phyloP scores from a whole-genome alignment of 2,113 vertebrate genomes.

The Murina feae region DNA sequence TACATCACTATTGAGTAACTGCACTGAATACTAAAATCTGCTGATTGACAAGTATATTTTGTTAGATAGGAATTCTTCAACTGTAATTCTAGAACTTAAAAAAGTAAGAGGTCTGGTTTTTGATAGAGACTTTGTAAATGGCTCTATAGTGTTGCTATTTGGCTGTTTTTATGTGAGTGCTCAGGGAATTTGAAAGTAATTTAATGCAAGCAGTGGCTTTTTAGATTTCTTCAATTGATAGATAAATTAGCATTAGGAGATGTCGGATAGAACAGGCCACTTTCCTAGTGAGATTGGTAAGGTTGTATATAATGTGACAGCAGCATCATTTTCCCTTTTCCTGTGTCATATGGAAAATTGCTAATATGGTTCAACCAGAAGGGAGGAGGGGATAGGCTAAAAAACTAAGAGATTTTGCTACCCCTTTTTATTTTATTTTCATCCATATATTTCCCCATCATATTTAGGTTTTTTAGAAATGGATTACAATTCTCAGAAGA shows the following conservation, averaged over 20 bases:
- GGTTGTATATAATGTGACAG: background rate
- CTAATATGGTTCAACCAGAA: background rate
- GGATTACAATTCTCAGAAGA: background rate
- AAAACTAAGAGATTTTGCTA: background rate
- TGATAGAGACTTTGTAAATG: background rate
- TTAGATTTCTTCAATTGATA: background rate
- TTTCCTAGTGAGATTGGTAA: background rate
- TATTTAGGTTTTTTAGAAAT: background rate
- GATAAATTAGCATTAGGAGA: background rate
- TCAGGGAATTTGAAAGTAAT: slow-evolving; percentile 28
- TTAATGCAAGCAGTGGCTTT: background rate
- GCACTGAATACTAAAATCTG: background rate
- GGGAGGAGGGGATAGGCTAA: background rate
- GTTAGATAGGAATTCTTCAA: background rate
- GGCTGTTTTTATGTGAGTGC: background rate
- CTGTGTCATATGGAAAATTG: background rate
- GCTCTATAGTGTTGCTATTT: background rate
- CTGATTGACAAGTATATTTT: background rate
- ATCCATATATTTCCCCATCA: background rate
- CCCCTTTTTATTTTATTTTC: background rate
- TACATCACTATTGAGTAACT: background rate
- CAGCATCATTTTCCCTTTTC: background rate
- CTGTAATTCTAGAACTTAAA: background rate
- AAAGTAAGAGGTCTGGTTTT: background rate
- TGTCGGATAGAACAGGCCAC: background rate